These are phyloP conservation scores for Bilobella aurantiaca DNA, from an alignment of 1,140 invertebrate species.

Conservation along the genomic window DNA sequence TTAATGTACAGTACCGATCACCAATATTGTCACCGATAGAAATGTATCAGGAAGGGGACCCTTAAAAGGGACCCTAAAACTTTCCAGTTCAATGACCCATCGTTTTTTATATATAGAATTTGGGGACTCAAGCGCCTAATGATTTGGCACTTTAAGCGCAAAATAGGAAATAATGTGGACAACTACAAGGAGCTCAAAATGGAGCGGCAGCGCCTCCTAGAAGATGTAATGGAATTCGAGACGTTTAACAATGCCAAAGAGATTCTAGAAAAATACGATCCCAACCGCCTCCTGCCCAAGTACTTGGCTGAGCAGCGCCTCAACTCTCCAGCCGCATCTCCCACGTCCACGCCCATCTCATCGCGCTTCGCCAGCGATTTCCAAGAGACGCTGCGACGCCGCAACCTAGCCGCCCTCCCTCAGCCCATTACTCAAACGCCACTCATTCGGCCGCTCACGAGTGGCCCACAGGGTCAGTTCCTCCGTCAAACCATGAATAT, in stretches of 20 bases:
- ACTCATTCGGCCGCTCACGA: slow-evolving; percentile 3
- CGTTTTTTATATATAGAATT: slow-evolving; percentile 53
- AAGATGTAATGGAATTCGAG: slow-evolving; percentile 93
- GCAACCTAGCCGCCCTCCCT: neutral
- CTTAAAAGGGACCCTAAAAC: slow-evolving; percentile 12
- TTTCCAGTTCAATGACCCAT: slow-evolving; percentile 24
- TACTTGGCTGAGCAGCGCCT: slow-evolving; percentile 28
- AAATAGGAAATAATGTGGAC: slow-evolving; percentile 65
- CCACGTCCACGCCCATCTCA: slow-evolving; percentile 13
- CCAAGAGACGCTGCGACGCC: slow-evolving; percentile 4
- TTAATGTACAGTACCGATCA: slow-evolving; percentile 10
- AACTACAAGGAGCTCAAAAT: slow-evolving; percentile 60
- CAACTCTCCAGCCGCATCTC: slow-evolving; percentile 13
- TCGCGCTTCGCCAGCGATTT: slow-evolving; percentile 12
- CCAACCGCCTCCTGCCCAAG: slow-evolving; percentile 47
- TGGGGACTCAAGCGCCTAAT: slow-evolving; percentile 63
- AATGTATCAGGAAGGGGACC: too few relatives aligned
- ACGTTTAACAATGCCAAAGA: slow-evolving; percentile 93
- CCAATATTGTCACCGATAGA: too few relatives aligned
- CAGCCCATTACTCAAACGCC: neutral
- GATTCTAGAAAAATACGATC: slow-evolving; percentile 79
- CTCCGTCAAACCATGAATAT: slow-evolving; percentile 15
- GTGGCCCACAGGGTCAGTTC: neutral
- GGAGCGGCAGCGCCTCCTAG: slow-evolving; percentile 78
- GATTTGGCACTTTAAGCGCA: slow-evolving; percentile 76